A percentile compares a stretch with the other conserved stretches of the same genome.
phyloP scores from a whole-genome alignment of 2,888 invertebrate species.

The Galerucella calmariensis region DNA sequence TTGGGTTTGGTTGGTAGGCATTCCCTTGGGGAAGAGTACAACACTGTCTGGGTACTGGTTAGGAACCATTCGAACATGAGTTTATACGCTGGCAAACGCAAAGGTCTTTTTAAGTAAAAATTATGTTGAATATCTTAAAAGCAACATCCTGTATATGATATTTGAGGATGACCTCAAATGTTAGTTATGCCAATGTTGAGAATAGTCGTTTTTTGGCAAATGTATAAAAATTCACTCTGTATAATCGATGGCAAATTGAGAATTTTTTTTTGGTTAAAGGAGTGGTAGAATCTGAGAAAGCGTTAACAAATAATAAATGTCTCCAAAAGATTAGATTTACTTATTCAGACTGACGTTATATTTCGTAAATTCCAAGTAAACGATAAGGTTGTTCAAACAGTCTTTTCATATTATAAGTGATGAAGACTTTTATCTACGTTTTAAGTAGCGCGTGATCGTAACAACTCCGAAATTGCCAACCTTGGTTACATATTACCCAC shows the following conservation, averaged over 20 bases:
- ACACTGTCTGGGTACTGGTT: too few species aligned
- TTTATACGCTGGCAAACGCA: too few species aligned
- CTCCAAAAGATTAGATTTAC: constrained; percentile 2
- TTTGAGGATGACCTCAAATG: too few species aligned
- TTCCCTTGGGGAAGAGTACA: too few species aligned
- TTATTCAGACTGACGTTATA: background rate
- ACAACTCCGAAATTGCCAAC: background rate
- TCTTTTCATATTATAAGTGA: constrained; percentile 13
- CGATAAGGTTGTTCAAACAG: constrained; percentile 18
- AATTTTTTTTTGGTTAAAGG: background rate
- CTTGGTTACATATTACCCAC: constrained; percentile 23
- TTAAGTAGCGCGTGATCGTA: constrained; percentile 16
- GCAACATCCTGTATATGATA: too few species aligned
- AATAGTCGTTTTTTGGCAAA: too few species aligned
- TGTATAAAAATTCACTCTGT: too few species aligned
- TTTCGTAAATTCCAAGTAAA: constrained; percentile 7
- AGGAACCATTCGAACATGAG: too few species aligned
- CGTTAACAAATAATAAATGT: constrained; percentile 2
- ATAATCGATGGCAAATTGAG: background rate
- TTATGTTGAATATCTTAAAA: too few species aligned
- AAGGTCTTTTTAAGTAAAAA: too few species aligned
- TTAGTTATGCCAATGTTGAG: too few species aligned
- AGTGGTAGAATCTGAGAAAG: constrained; percentile 1
- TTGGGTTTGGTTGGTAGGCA: too few species aligned
- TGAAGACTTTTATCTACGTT: constrained; percentile 14